A percentile compares a stretch with the other conserved stretches of the same genome.
Evolutionary conservation across 2,113 vertebrate species (phyloP).

Genomic region (Aegithalos caudatus): DNA sequence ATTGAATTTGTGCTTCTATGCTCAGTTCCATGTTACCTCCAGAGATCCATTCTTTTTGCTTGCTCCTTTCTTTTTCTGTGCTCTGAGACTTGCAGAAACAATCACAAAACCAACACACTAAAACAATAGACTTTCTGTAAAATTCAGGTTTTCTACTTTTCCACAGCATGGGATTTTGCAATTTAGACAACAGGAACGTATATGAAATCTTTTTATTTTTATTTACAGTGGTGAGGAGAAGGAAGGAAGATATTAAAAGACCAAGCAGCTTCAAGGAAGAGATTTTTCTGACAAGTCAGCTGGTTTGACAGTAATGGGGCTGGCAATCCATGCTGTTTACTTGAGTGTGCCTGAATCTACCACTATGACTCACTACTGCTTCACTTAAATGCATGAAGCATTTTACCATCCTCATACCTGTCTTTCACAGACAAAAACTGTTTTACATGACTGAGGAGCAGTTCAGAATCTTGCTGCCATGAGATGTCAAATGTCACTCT

Average conservation of each 20-base stretch:
- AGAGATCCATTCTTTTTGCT: background rate
- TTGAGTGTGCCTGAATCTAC: background rate
- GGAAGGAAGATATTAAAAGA: background rate
- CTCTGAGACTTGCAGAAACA: background rate
- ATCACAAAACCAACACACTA: background rate
- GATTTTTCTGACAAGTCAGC: background rate
- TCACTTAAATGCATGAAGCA: background rate
- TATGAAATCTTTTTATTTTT: background rate
- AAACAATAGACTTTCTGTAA: background rate
- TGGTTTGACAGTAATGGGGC: background rate
- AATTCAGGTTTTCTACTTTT: background rate
- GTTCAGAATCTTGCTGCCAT: background rate
- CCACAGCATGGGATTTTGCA: background rate
- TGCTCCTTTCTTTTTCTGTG: background rate
- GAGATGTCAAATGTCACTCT: background rate
- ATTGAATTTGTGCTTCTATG: background rate
- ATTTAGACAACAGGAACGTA: background rate
- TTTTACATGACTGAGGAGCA: background rate
- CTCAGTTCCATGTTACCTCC: background rate
- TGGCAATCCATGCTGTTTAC: background rate
- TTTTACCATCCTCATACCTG: constrained; percentile 2
- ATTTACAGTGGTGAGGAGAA: background rate
- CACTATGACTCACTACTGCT: background rate
- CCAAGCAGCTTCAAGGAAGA: background rate
- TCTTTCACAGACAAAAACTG: constrained; percentile 18